A percentile compares a stretch with the other conserved stretches of the same genome.
Conservation (phyloP, 2,888 invertebrate species). For the Callimorpha dominula region DNA sequence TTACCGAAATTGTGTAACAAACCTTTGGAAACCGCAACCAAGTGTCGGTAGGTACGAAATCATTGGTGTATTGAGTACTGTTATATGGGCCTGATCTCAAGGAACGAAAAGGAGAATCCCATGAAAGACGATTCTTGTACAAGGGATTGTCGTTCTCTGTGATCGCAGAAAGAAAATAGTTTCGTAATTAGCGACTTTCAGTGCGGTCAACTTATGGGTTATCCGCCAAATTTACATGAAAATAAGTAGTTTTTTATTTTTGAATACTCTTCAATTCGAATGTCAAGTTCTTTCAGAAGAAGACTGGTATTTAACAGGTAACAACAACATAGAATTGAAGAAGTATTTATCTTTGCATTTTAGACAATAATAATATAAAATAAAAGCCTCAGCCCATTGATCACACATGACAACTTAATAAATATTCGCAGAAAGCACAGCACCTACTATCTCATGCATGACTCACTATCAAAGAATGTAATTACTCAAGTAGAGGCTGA, state of each 20-base stretch:
- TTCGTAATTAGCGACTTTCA: not conserved
- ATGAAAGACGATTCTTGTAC: not conserved
- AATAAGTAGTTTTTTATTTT: not conserved
- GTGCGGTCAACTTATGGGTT: not conserved
- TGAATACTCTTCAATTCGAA: no score
- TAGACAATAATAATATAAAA: slow-evolving; percentile 8
- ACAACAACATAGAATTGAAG: not conserved
- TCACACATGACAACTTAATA: not conserved
- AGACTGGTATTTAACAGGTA: not conserved
- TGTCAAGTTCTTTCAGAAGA: not conserved
- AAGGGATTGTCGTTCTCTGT: not conserved
- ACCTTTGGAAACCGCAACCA: slow-evolving; percentile 41
- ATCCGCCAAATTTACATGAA: no score
- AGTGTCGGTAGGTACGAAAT: slow-evolving; percentile 44
- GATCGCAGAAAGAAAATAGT: not conserved
- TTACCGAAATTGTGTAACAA: slow-evolving; percentile 49
- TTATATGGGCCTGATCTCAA: slow-evolving; percentile 58
- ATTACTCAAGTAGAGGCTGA: slow-evolving; percentile 53
- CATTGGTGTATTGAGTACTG: slow-evolving; percentile 49
- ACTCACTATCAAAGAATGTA: slow-evolving; percentile 42
- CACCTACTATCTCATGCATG: not conserved
- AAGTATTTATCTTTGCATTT: not conserved
- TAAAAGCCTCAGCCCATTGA: slow-evolving; percentile 27
- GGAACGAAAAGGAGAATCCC: slow-evolving; percentile 50
- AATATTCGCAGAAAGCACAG: not conserved